These are phyloP conservation scores for Procambarus virginalis DNA, from an alignment of 1,140 invertebrate genomes.

Conservation along the genomic window DNA sequence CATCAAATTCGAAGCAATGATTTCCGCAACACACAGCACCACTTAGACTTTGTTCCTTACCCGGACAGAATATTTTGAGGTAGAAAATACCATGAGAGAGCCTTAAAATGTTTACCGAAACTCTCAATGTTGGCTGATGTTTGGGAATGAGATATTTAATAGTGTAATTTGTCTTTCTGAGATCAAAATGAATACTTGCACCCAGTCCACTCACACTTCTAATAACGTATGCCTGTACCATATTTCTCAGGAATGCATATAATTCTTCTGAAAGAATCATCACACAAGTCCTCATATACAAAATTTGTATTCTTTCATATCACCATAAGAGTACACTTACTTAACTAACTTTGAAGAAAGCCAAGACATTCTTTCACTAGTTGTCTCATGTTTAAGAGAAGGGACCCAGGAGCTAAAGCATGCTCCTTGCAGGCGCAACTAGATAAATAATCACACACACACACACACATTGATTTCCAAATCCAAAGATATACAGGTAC, in stretches of 20 bases:
- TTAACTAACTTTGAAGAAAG: too few species aligned
- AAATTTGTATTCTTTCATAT: too few species aligned
- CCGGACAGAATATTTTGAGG: constrained; percentile 45
- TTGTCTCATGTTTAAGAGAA: too few species aligned
- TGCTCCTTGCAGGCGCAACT: too few species aligned
- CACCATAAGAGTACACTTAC: neutral
- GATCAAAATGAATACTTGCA: neutral
- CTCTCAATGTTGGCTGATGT: constrained; percentile 22
- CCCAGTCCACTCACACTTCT: neutral
- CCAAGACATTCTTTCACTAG: too few species aligned
- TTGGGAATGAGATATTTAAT: neutral
- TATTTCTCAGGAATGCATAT: neutral
- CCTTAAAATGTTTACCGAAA: neutral
- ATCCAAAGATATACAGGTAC: too few species aligned
- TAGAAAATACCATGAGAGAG: constrained; percentile 36
- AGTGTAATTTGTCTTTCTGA: neutral
- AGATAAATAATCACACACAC: neutral
- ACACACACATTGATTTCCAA: neutral
- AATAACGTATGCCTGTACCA: neutral
- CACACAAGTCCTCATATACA: too few species aligned
- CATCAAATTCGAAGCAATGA: neutral
- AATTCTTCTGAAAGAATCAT: neutral
- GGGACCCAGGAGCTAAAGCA: too few species aligned
- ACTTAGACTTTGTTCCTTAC: constrained; percentile 38
- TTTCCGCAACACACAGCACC: neutral